phyloP scores from a whole-genome alignment of 2,113 vertebrate genomes.

The Prinia subflava region DNA sequence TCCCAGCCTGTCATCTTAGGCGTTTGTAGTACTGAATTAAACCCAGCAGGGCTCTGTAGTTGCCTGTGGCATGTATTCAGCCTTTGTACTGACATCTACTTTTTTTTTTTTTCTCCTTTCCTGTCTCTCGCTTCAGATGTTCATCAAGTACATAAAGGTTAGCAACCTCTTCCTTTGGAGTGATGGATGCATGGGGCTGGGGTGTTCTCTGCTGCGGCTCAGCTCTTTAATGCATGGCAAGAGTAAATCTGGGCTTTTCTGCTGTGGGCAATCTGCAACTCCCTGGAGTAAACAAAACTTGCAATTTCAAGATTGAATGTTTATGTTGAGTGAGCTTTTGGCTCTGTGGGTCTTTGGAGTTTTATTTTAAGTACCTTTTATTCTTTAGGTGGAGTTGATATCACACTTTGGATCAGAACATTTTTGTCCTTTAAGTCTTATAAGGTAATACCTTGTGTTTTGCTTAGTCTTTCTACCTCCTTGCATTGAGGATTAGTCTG shows the following conservation, averaged over 20 bases:
- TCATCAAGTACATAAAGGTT: conserved; percentile 99
- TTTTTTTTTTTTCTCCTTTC: conserved; percentile 60
- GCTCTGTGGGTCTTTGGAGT: background rate
- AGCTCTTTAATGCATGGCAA: conserved; percentile 75
- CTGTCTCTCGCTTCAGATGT: conserved; percentile 97
- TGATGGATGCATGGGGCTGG: conserved; percentile 68
- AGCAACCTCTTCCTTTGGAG: conserved; percentile 84
- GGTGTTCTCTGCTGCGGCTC: conserved; percentile 54
- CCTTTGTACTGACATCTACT: conserved; percentile 83
- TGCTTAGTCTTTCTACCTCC: background rate
- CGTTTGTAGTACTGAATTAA: conserved; percentile 42
- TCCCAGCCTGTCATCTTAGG: background rate
- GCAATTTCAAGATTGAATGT: background rate
- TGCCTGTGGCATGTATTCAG: conserved; percentile 84
- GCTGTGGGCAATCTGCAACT: conserved; percentile 28
- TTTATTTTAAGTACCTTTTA: conserved; percentile 30
- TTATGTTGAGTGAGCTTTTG: background rate
- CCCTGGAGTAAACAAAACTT: conserved; percentile 5
- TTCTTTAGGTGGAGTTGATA: conserved; percentile 89
- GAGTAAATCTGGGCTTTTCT: conserved; percentile 21
- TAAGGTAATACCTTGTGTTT: conserved; percentile 80
- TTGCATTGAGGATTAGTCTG: background rate
- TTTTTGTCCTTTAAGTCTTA: conserved; percentile 97
- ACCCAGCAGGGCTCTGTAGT: conserved; percentile 57
- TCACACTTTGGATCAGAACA: conserved; percentile 98